phyloP scores from a whole-genome alignment of 2,888 invertebrate genomes.

The Barypeithes pellucidus region DNA sequence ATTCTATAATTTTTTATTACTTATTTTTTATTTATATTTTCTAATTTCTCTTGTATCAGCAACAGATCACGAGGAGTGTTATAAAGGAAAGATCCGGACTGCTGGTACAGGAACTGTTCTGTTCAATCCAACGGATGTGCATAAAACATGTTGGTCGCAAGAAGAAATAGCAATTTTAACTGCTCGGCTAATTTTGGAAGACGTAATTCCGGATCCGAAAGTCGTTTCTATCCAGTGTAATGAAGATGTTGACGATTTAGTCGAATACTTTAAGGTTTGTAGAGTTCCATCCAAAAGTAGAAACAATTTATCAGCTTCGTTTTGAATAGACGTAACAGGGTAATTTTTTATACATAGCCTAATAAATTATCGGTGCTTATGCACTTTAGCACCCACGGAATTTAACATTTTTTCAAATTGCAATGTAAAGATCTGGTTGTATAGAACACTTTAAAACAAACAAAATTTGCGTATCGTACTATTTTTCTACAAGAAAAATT shows the following conservation, averaged over 20 bases:
- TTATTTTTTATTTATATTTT: constrained; percentile 10
- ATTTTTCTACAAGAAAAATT: no score
- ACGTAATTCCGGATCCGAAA: constrained; percentile 64
- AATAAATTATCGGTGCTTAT: no score
- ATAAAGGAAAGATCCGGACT: constrained; percentile 45
- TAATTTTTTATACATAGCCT: no score
- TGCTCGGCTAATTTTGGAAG: constrained; percentile 66
- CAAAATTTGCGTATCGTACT: no score
- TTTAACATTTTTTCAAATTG: no score
- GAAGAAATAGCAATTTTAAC: constrained; percentile 67
- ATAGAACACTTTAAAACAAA: no score
- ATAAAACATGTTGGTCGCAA: constrained; percentile 67
- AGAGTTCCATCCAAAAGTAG: no score
- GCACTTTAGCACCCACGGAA: no score
- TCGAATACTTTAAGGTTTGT: constrained; percentile 65
- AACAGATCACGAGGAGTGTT: constrained; percentile 18
- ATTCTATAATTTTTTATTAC: not conserved
- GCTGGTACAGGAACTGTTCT: constrained; percentile 65
- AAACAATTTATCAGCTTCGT: no score
- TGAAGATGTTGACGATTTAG: constrained; percentile 64
- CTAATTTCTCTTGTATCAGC: not conserved
- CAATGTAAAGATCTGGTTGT: no score
- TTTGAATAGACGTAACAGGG: no score
- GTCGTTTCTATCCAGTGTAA: constrained; percentile 64
- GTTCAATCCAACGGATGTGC: constrained; percentile 65